Evolutionary conservation across 2,888 invertebrate genomes (phyloP).

Genomic region (Slavum lentiscoides): DNA sequence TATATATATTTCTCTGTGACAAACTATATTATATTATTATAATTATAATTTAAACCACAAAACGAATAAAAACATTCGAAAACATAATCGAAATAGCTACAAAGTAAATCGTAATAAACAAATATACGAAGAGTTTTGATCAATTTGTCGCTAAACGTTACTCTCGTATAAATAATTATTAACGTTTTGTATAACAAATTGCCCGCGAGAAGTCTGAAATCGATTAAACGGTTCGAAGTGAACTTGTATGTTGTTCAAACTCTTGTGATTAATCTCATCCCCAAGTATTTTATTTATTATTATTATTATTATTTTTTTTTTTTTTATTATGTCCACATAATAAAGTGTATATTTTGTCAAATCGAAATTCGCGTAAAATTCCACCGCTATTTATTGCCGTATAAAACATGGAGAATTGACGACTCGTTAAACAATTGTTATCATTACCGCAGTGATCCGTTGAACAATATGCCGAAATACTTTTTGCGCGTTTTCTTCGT

Average conservation of each 20-base stretch:
- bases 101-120: neutral
- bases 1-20: no score
- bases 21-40: no score
- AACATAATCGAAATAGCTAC: no score
- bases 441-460: neutral
- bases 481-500: neutral
- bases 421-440: neutral
- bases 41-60: no score
- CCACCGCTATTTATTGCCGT: no score
- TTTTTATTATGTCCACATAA: no score
- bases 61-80: no score
- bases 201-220: neutral
- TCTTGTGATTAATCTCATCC: neutral
- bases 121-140: neutral
- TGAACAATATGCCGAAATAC: neutral
- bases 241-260: neutral
- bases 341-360: no score
- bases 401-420: neutral
- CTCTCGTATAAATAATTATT: slow-evolving; percentile 15
- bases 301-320: no score
- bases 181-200: neutral
- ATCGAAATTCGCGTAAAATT: no score
- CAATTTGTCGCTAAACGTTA: slow-evolving; percentile 18
- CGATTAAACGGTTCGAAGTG: neutral
- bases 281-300: neutral